A percentile compares a stretch with the other conserved stretches of the same genome.
Evolutionary conservation across 2,797 vertebrate species (phyloP).

Genomic region (Podarcis siculus): DNA sequence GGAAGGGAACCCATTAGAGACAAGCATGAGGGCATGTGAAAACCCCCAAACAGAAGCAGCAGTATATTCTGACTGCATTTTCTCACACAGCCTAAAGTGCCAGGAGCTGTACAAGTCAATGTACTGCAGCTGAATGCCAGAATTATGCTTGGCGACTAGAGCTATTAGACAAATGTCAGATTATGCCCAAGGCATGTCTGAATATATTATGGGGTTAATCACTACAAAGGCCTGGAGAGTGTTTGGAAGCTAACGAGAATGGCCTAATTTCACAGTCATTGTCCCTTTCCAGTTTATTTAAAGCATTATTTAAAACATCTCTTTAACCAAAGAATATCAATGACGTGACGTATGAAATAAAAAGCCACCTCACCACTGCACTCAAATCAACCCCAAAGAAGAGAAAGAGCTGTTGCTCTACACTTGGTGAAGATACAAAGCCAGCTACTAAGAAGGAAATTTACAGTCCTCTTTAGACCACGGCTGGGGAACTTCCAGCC

Average conservation of each 20-base stretch:
- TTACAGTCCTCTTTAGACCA: not conserved
- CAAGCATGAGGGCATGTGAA: not conserved
- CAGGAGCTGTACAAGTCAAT: not conserved
- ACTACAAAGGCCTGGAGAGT: not conserved
- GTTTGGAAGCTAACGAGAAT: not conserved
- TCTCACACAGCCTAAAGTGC: not conserved
- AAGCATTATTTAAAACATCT: not conserved
- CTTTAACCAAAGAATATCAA: not conserved
- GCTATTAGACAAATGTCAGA: not conserved
- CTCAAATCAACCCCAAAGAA: not conserved
- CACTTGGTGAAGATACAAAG: not conserved
- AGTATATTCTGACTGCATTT: not conserved
- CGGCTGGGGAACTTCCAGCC: no score
- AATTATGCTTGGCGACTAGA: not conserved
- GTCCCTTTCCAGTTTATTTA: not conserved
- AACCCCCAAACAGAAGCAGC: fast-evolving
- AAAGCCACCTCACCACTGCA: not conserved
- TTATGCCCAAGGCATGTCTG: not conserved
- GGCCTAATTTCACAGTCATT: not conserved
- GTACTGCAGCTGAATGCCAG: not conserved
- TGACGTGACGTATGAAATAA: not conserved
- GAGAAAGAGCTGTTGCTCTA: not conserved
- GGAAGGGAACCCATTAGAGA: slow-evolving; percentile 6
- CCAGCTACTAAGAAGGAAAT: not conserved
- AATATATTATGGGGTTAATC: not conserved